Conservation (phyloP, 2,113 vertebrate genomes). For the Oreotrochilus melanogaster region DNA sequence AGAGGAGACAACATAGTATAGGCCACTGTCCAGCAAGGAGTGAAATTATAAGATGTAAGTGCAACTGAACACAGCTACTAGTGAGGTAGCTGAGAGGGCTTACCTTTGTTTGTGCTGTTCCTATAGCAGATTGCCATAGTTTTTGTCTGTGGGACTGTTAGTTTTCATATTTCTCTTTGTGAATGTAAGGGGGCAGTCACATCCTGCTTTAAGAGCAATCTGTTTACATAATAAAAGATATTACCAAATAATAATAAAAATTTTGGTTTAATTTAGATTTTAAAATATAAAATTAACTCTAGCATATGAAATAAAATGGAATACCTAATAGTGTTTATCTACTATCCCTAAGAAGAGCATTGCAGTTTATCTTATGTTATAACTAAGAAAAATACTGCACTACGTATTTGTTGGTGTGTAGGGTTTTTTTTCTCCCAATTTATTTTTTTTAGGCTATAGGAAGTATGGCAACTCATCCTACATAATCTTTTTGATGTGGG, state of each 20-base stretch:
- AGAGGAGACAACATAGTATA: no score
- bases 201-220: not conserved
- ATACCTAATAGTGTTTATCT: not conserved
- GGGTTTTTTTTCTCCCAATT: no score
- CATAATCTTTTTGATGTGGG: not conserved
- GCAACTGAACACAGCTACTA: not conserved
- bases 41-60: not conserved
- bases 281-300: not conserved
- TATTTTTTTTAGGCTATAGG: not conserved
- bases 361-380: not conserved
- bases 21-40: not conserved
- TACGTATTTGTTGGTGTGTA: not conserved
- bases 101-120: not conserved
- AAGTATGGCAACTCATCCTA: not conserved
- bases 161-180: not conserved
- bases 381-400: not conserved
- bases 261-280: not conserved
- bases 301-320: not conserved
- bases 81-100: not conserved
- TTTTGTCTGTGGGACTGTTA: not conserved
- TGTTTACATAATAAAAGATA: not conserved
- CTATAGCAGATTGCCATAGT: accelerated
- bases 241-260: not conserved
- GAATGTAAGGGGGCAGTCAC: not conserved
- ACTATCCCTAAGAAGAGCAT: not conserved